Evolutionary conservation across 2,113 vertebrate species (phyloP), one percentile per base, ranked within the genome.

Genomic region (Notothenia coriiceps): DNA sequence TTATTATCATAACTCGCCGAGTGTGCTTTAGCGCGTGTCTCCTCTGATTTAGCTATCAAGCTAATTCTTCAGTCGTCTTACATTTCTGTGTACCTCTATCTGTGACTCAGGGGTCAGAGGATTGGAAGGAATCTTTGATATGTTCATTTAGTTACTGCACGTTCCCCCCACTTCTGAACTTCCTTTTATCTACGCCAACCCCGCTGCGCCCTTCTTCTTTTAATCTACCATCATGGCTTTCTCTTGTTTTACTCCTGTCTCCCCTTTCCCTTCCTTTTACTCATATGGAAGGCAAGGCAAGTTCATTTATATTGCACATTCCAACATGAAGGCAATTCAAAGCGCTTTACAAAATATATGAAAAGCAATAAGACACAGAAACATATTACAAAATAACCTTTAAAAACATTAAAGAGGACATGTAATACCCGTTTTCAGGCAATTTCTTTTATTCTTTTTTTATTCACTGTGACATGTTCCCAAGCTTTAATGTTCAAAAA

Each of bases 1-100:
- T 84, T 75, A 79, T 86, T 83, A 85, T 77, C 67, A 33, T 22
- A 78, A 77, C 65, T 68, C 84, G 90, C 86, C 79, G 77, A 81
- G 75, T 68, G 73, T 79, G 70, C 87, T 77, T 86, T 89, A 89
- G 68, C 51, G 1, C 1, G 62, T 69, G 62, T 69, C 84, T 60
- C 7, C 79, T 72, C 55, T 81, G 22, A 63, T 72, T 61, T 77
- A 83, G 84, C 75, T 79, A 77, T 76, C 70, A 75, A 63, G 74
- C 75, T 78, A 57, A 86, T 68, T 79, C 64, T 61, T 74, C 46
- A 33, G 60, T 81, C 54, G 1, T 55, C 70, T 73, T 70, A 64
- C 61, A 79, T 77, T 68, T 75, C 65, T 40, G 8, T 55, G 22
- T 25, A 47, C 35, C 35, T 72, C 75, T 70, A 33, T 82, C 77